A percentile compares a stretch with the other conserved stretches of the same genome.
Evolutionary conservation across 2,797 vertebrate genomes (phyloP).

Genomic region (Hydrolagus colliei): DNA sequence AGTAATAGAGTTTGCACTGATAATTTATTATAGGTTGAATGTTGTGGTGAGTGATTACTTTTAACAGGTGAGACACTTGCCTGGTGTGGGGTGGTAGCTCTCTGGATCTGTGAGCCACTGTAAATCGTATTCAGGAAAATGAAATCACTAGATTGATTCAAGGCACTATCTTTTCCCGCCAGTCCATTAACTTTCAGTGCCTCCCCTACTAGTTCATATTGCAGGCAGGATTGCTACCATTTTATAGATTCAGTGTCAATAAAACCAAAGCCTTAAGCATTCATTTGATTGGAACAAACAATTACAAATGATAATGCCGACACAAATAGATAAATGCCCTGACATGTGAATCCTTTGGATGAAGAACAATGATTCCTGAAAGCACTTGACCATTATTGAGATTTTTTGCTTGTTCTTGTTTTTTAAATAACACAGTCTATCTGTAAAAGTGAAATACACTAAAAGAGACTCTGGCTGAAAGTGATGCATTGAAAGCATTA

Average conservation of each 20-base stretch:
- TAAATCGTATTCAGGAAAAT: neutral
- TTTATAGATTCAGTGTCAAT: slow-evolving; percentile 15
- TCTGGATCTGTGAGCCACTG: neutral
- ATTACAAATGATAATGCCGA: neutral
- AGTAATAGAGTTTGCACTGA: neutral
- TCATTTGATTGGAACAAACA: neutral
- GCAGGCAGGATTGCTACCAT: neutral
- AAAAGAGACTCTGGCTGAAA: too few relatives aligned
- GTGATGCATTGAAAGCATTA: neutral
- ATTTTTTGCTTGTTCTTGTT: too few relatives aligned
- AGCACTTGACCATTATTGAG: too few relatives aligned
- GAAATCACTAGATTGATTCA: slow-evolving; percentile 3
- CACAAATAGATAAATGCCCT: slow-evolving; percentile 1
- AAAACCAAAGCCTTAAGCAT: slow-evolving; percentile 2
- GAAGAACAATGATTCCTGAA: neutral
- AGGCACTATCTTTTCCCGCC: neutral
- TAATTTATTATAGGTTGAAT: neutral
- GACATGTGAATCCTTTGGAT: neutral
- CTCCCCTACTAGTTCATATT: slow-evolving; percentile 10
- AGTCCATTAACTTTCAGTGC: slow-evolving; percentile 27
- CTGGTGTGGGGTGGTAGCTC: neutral
- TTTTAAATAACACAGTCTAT: neutral
- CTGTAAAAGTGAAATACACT: neutral
- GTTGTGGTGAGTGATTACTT: too few relatives aligned
- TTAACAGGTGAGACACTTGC: neutral